A percentile compares a stretch with the other conserved stretches of the same genome.
Evolutionary conservation across 1,140 invertebrate genomes (phyloP).

Genomic region (Pogonomyrmex barbatus): DNA sequence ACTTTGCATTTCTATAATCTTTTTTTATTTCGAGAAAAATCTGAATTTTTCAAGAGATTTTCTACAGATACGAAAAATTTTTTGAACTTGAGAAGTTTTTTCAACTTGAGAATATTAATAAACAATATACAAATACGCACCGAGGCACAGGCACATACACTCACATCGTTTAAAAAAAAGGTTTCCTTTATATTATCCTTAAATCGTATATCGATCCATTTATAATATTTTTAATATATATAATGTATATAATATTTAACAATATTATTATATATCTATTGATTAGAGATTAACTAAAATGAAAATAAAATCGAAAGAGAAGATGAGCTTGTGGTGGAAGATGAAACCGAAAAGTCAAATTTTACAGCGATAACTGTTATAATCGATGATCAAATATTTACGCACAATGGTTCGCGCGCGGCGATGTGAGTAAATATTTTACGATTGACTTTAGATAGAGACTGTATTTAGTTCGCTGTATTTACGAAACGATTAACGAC

Average conservation of each 20-base stretch:
- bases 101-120: too few species aligned
- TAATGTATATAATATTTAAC: background rate
- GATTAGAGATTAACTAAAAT: background rate
- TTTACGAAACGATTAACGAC: slow-evolving; percentile 55
- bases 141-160: too few species aligned
- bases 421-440: slow-evolving; percentile 50
- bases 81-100: background rate
- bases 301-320: background rate
- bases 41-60: slow-evolving; percentile 9
- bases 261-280: background rate
- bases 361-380: slow-evolving; percentile 13
- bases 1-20: background rate
- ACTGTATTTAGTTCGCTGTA: slow-evolving; percentile 3
- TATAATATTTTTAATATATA: background rate
- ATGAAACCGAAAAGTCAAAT: background rate
- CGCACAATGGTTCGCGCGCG: background rate
- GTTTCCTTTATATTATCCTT: background rate
- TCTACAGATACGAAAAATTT: background rate
- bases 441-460: slow-evolving; percentile 49
- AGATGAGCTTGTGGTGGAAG: background rate
- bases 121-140: too few species aligned
- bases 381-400: slow-evolving; percentile 34
- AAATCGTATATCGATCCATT: background rate
- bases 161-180: too few species aligned
- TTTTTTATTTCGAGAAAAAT: slow-evolving; percentile 4